Percentiles rank a stretch among this genome's conserved stretches.
Evolutionary conservation across 2,888 invertebrate species (phyloP).

Genomic region (Nomada flava): DNA sequence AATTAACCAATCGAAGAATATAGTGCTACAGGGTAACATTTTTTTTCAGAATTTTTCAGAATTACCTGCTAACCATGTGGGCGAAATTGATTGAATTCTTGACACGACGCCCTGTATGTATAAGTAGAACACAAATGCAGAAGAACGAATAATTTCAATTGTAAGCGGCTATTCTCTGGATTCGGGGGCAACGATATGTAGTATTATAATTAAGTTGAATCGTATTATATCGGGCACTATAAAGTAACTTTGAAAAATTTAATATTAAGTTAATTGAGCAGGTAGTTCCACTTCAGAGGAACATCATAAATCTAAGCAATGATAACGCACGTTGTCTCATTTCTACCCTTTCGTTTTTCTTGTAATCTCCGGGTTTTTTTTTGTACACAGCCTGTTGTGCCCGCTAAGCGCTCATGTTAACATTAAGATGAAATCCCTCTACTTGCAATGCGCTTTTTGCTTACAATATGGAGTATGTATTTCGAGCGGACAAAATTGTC

Average conservation of each 20-base stretch:
- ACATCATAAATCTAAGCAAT: constrained; percentile 34
- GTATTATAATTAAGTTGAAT: constrained; percentile 3
- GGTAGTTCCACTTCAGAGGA: constrained; percentile 58
- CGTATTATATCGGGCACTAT: constrained; percentile 17
- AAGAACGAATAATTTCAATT: too few species aligned
- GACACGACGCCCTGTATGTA: too few species aligned
- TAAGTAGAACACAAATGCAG: too few species aligned
- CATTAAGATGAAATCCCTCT: background rate
- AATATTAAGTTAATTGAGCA: background rate
- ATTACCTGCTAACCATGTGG: too few species aligned
- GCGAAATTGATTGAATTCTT: too few species aligned
- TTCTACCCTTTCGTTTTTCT: constrained; percentile 42
- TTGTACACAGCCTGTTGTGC: background rate
- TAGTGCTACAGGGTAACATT: too few species aligned
- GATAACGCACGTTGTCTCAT: constrained; percentile 27
- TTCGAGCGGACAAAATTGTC: background rate
- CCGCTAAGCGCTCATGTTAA: background rate
- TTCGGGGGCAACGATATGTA: too few species aligned
- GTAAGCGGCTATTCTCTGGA: too few species aligned
- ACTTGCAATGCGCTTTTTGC: background rate
- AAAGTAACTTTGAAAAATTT: background rate
- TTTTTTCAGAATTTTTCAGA: too few species aligned
- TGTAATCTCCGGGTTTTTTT: constrained; percentile 20
- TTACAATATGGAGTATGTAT: too few species aligned
- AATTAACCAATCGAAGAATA: too few species aligned